Evolutionary conservation across 2,797 vertebrate genomes (phyloP), one percentile per base, ranked within the genome.

Genomic region (Sebastes hubbsi): DNA sequence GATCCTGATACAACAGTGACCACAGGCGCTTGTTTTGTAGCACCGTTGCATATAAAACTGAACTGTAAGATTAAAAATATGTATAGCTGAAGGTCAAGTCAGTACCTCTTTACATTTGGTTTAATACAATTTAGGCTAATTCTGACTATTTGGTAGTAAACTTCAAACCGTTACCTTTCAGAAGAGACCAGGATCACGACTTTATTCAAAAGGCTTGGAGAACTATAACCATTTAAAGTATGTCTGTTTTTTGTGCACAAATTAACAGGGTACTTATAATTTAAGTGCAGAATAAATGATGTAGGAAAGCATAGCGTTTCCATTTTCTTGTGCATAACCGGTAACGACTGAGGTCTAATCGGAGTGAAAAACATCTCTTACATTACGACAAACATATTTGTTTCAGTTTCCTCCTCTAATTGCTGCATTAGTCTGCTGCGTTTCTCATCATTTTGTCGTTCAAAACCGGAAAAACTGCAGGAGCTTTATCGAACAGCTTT

Each of bases 341-440:
- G 32, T 61, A 68, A 69, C 24, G 22, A 8, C 60, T 34, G 54
- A 34, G 18, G 20, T 16, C 16, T 64, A 8, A 62, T 20, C 5
- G 2, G 1, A 38, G 16, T 49, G 25, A 61, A 64, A 62, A 22
- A 4, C 59, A 70, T 72, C 34, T 67, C 16, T n/a, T 52, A 8
- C 68, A 79, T 70, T 65, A 74, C 24, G 34, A 16, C 29, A 20
- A 68, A 69, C 13, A n/a, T 54, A 69, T 38, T 42, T 52, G 64
- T 80, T 59, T 90, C 79, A 24, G 59, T 18, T 90, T 88, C 3
- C 63, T 38, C 61, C 58, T 86, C 38, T 46, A 86, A 86, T 74
- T 68, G 81, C 55, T 7, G 6, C 72, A 68, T 88, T 72, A 78
- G 74, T 70, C 67, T 9, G 27, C 59, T 34, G 11, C 74, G 30